Conservation (phyloP, 2,113 vertebrate genomes). For the Erythrocercus mccallii region DNA sequence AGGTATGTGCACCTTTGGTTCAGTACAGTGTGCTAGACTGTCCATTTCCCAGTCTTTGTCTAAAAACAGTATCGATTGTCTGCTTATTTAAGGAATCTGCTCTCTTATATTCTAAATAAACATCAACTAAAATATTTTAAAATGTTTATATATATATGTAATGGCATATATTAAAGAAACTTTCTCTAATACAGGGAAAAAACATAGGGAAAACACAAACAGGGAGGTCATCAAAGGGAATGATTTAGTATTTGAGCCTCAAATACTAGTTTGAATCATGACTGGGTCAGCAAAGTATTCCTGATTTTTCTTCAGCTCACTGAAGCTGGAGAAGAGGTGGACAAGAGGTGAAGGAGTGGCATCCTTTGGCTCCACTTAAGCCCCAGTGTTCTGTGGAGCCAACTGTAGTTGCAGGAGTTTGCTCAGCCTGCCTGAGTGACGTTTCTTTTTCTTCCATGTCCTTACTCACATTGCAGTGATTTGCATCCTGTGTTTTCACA, state of each 20-base stretch:
- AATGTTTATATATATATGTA: neutral
- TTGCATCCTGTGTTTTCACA: neutral
- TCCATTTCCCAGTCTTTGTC: neutral
- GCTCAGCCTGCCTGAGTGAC: neutral
- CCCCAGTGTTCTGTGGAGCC: neutral
- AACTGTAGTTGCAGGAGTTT: neutral
- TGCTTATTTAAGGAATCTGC: neutral
- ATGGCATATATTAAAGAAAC: neutral
- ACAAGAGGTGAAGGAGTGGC: neutral
- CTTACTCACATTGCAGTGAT: neutral
- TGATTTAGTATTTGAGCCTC: neutral
- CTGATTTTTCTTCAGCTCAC: neutral
- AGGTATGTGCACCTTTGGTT: neutral
- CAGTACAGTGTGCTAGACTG: rapidly evolving
- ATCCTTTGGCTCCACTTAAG: neutral
- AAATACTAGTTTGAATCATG: neutral
- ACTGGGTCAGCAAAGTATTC: neutral
- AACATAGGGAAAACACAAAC: too few relatives aligned
- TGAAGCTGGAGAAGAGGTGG: neutral
- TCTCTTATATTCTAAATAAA: neutral
- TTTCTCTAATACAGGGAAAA: neutral
- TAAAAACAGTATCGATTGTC: neutral
- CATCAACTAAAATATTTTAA: neutral
- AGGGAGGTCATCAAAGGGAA: neutral
- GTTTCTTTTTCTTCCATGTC: neutral